Evolutionary conservation across 2,113 vertebrate genomes (phyloP).

Genomic region (Shinisaurus crocodilurus): DNA sequence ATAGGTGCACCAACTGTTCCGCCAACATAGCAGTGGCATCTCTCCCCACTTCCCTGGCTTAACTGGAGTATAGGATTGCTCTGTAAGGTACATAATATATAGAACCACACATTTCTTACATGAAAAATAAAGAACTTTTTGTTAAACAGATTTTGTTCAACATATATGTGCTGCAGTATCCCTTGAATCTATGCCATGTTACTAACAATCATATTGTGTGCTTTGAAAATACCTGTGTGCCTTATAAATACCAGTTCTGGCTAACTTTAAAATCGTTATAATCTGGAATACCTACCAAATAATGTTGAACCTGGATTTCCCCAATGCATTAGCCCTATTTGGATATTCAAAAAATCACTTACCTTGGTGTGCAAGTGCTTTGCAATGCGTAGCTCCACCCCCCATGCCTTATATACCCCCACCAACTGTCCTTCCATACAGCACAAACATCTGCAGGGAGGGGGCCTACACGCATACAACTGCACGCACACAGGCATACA

Average conservation of each 20-base stretch:
- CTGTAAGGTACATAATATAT: not conserved
- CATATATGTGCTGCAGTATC: not conserved
- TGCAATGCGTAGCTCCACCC: too few relatives aligned
- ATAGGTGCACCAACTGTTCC: not conserved
- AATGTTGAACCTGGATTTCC: rapidly evolving
- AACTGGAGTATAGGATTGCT: not conserved
- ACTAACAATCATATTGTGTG: not conserved
- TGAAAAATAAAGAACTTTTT: not conserved
- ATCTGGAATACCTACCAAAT: not conserved
- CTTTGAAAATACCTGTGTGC: not conserved
- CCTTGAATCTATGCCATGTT: not conserved
- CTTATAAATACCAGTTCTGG: not conserved
- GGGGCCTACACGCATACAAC: too few relatives aligned
- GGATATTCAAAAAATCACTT: too few relatives aligned
- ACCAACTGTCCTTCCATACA: too few relatives aligned
- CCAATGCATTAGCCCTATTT: not conserved
- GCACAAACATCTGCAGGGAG: too few relatives aligned
- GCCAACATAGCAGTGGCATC: not conserved
- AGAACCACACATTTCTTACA: not conserved
- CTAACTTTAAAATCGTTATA: not conserved
- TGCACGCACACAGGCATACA: too few relatives aligned
- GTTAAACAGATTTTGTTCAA: not conserved
- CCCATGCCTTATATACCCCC: too few relatives aligned
- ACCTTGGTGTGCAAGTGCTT: too few relatives aligned
- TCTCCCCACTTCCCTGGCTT: not conserved